Percentiles rank a stretch among this genome's conserved stretches.
Conservation (phyloP, 2,113 vertebrate genomes). For the Mormoops blainvillei region DNA sequence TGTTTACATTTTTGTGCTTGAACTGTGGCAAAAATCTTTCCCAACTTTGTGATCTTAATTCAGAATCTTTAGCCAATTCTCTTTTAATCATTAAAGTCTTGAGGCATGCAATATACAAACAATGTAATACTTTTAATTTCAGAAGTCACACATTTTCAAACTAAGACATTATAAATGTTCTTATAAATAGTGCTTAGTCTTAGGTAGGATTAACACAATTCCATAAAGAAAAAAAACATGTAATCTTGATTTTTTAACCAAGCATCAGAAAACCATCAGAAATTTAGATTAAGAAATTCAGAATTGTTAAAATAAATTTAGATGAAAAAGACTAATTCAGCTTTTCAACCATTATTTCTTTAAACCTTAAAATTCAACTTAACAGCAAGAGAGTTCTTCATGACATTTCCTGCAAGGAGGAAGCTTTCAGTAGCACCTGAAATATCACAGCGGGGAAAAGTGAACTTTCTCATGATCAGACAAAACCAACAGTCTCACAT, state of each 20-base stretch:
- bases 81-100: constrained; percentile 98
- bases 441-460: not conserved
- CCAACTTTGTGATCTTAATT: constrained; percentile 91
- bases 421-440: not conserved
- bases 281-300: constrained; percentile 29
- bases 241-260: not conserved
- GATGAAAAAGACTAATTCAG: not conserved
- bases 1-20: constrained; percentile 92
- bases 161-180: not conserved
- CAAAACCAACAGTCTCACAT: not conserved
- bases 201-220: not conserved
- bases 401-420: not conserved
- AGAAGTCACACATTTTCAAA: constrained; percentile 16
- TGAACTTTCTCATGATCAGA: not conserved
- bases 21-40: constrained; percentile 96
- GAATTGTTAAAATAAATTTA: not conserved
- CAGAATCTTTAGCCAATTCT: constrained; percentile 92
- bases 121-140: constrained; percentile 46
- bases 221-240: not conserved
- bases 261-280: not conserved
- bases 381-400: not conserved
- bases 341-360: not conserved
- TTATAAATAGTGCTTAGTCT: not conserved
- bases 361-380: constrained; percentile 14
- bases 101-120: constrained; percentile 35